These are phyloP conservation scores for Neodiprion fabricii DNA, from an alignment of 1,140 invertebrate species.

Conservation along the genomic window DNA sequence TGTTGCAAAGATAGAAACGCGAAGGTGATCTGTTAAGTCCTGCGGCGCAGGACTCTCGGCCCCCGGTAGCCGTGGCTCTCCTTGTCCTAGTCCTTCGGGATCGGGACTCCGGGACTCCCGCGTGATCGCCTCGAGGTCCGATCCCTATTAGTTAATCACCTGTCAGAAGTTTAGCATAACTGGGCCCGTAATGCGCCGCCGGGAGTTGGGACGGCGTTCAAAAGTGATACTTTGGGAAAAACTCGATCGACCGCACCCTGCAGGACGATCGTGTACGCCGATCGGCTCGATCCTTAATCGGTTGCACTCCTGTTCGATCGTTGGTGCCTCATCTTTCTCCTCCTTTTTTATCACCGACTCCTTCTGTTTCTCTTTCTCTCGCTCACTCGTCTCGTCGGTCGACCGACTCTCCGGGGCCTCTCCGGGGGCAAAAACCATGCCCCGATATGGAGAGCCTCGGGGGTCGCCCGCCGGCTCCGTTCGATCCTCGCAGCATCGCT, in stretches of 20 bases:
- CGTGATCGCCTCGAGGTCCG: too few species aligned
- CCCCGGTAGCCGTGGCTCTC: not conserved
- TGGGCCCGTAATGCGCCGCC: conserved; percentile 32
- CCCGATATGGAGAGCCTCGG: conserved; percentile 45
- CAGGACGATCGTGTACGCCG: conserved; percentile 6
- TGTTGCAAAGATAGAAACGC: conserved; percentile 44
- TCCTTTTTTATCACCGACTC: conserved; percentile 5
- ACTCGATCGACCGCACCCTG: conserved; percentile 17
- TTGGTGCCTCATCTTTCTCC: not conserved
- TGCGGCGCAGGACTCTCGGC: not conserved
- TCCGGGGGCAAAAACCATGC: conserved; percentile 43
- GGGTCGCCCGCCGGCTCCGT: conserved; percentile 33
- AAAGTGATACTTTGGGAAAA: conserved; percentile 33
- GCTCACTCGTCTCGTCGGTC: conserved; percentile 24
- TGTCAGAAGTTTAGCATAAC: conserved; percentile 38
- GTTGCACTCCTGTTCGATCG: conserved; percentile 34
- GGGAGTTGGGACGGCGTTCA: conserved; percentile 21
- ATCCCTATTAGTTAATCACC: conserved; percentile 2
- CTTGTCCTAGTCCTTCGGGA: not conserved
- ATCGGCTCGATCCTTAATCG: conserved; percentile 38
- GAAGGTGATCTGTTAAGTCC: conserved; percentile 1
- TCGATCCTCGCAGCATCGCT: not conserved
- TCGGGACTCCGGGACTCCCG: not conserved
- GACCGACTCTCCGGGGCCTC: conserved; percentile 30
- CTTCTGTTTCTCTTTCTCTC: conserved; percentile 19